phyloP scores from a whole-genome alignment of 2,888 invertebrate genomes.

The Cordilura impudica region DNA sequence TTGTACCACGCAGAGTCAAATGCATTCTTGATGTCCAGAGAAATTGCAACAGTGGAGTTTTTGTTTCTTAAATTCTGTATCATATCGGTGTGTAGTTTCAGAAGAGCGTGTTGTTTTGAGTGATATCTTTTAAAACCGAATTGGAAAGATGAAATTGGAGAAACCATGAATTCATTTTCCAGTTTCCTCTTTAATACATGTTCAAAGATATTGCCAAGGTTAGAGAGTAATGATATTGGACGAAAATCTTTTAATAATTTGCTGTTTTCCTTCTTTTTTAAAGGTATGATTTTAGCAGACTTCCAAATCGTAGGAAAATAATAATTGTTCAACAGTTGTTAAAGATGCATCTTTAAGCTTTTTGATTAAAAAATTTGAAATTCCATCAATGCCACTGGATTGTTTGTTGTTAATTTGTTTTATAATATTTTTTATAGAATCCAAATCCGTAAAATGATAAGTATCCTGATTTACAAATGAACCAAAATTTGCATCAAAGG shows the following conservation, averaged over 20 bases:
- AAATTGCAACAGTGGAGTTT: conserved; percentile 36
- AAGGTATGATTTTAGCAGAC: background rate
- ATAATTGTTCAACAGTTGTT: conserved; percentile 14
- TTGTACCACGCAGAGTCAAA: conserved; percentile 37
- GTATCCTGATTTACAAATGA: background rate
- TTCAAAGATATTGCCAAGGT: conserved; percentile 28
- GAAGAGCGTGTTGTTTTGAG: conserved; percentile 22
- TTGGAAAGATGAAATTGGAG: conserved; percentile 18
- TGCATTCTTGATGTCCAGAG: conserved; percentile 23
- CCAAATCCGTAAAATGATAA: background rate
- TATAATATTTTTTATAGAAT: background rate
- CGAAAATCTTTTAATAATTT: background rate
- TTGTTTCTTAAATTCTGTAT: background rate
- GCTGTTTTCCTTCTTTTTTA: background rate
- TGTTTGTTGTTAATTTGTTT: background rate
- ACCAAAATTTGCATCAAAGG: background rate
- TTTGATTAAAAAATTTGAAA: conserved; percentile 15
- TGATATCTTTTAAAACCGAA: conserved; percentile 38
- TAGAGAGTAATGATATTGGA: background rate
- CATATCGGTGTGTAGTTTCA: too few relatives aligned
- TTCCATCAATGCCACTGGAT: background rate
- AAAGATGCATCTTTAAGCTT: background rate
- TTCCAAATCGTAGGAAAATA: background rate
- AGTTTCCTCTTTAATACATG: conserved; percentile 2
- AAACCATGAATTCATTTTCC: conserved; percentile 1